A percentile compares a stretch with the other conserved stretches of the same genome.
Evolutionary conservation across 2,113 vertebrate genomes (phyloP).

Genomic region (Heterochromis multidens): DNA sequence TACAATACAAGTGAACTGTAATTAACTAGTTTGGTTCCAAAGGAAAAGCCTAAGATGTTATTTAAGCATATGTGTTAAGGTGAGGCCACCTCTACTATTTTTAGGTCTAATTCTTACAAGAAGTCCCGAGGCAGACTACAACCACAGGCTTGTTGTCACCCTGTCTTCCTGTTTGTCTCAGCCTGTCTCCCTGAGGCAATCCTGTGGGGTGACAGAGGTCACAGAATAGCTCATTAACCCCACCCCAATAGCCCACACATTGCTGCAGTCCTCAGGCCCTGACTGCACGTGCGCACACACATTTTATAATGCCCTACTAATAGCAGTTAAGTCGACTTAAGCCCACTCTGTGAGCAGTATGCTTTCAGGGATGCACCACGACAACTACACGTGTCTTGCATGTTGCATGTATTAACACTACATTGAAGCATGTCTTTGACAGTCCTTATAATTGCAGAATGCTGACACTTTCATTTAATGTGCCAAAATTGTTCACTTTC

Average conservation of each 20-base stretch:
- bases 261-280: constrained; percentile 59
- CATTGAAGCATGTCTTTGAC: neutral
- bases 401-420: neutral
- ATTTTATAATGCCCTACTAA: constrained; percentile 67
- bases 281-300: constrained; percentile 41
- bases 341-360: constrained; percentile 35
- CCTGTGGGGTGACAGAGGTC: constrained; percentile 68
- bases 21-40: neutral
- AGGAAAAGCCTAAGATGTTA: neutral
- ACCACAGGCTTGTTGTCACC: constrained; percentile 59
- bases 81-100: constrained; percentile 4
- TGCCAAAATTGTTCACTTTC: neutral
- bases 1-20: neutral
- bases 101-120: constrained; percentile 6
- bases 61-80: neutral
- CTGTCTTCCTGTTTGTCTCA: constrained; percentile 70
- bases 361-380: constrained; percentile 45
- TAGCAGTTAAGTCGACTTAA: constrained; percentile 68
- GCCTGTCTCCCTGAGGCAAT: constrained; percentile 59
- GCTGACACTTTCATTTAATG: neutral
- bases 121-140: constrained; percentile 32
- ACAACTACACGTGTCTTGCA: constrained; percentile 27
- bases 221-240: constrained; percentile 76
- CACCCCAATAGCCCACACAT: constrained; percentile 67
- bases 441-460: neutral